Evolutionary conservation across 2,888 invertebrate species (phyloP).

Genomic region (Hypena proboscidalis): DNA sequence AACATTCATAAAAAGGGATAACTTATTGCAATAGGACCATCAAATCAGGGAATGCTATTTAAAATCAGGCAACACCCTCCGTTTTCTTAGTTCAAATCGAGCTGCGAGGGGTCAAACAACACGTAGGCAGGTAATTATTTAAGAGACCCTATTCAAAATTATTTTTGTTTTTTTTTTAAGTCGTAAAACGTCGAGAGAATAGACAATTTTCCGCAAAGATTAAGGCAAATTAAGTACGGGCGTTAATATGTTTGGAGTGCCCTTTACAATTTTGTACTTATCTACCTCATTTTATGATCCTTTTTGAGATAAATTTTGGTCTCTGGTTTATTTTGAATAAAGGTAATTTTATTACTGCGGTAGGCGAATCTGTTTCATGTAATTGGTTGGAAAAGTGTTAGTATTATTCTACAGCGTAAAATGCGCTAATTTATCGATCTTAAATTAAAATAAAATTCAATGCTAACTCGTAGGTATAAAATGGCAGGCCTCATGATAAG

Average conservation of each 20-base stretch:
- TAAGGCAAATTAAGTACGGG: slow-evolving; percentile 41
- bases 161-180: slow-evolving; percentile 55
- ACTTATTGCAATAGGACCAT: neutral
- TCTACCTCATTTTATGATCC: slow-evolving; percentile 28
- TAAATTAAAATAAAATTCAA: too few relatives aligned
- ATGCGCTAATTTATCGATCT: too few relatives aligned
- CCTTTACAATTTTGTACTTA: slow-evolving; percentile 39
- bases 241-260: slow-evolving; percentile 43
- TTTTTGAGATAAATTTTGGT: slow-evolving; percentile 6
- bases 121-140: slow-evolving; percentile 82
- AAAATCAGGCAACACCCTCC: slow-evolving; percentile 26
- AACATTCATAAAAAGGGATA: too few relatives aligned
- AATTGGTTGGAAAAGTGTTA: too few relatives aligned
- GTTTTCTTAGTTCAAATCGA: slow-evolving; percentile 60
- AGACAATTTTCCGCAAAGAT: slow-evolving; percentile 42
- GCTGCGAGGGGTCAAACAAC: slow-evolving; percentile 71
- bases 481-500: too few relatives aligned
- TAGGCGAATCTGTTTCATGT: neutral
- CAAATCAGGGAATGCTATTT: slow-evolving; percentile 1
- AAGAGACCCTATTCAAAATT: slow-evolving; percentile 55
- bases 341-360: neutral
- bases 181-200: slow-evolving; percentile 56
- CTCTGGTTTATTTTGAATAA: slow-evolving; percentile 3
- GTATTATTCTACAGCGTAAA: too few relatives aligned
- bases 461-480: too few relatives aligned